phyloP scores from a whole-genome alignment of 2,888 invertebrate species.

The Phlogophora meticulosa region DNA sequence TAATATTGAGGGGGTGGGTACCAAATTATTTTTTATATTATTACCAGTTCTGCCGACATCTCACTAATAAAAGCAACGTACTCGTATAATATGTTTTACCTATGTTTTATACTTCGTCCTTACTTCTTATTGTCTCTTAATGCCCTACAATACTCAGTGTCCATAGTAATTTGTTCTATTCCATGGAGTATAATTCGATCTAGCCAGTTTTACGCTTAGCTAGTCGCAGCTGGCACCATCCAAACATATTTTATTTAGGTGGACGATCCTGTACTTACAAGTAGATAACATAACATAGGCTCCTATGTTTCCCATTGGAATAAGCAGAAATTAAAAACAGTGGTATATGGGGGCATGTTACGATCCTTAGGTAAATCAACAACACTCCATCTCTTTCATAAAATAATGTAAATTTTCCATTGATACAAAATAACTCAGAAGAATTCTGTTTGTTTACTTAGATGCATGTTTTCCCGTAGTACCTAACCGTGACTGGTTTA shows the following conservation, averaged over 20 bases:
- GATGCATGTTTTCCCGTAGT: neutral
- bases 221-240: neutral
- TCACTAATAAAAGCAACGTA: too few relatives aligned
- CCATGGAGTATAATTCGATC: too few relatives aligned
- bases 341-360: neutral
- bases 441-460: neutral
- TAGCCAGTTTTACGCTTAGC: neutral
- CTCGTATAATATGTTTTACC: too few relatives aligned
- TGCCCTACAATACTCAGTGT: too few relatives aligned
- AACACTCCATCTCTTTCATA: neutral
- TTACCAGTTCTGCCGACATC: too few relatives aligned
- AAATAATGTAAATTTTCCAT: neutral
- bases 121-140: too few relatives aligned
- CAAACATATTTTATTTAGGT: neutral
- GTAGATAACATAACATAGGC: too few relatives aligned
- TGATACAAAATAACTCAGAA: neutral
- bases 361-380: neutral
- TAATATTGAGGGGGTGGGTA: too few relatives aligned
- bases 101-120: too few relatives aligned
- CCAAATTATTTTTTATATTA: too few relatives aligned
- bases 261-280: neutral
- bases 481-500: conserved; percentile 2
- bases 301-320: neutral
- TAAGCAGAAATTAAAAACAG: conserved; percentile 1
- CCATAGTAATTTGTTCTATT: neutral